These are phyloP conservation scores for Lagria hirta DNA, from an alignment of 2,888 invertebrate genomes.

Conservation along the genomic window DNA sequence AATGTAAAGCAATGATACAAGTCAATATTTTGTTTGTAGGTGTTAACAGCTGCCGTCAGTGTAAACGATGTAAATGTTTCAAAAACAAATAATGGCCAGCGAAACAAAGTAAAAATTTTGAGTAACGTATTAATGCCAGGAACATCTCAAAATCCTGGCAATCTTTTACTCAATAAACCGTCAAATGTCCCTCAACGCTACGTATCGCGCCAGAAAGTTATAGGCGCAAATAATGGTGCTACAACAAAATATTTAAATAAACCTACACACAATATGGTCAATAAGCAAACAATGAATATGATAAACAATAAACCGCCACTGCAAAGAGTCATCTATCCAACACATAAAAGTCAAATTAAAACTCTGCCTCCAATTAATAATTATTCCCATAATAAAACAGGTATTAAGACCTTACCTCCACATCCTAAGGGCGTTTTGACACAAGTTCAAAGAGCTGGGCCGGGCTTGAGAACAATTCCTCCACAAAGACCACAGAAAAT, in stretches of 20 bases:
- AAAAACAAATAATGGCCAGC: slow-evolving; percentile 49
- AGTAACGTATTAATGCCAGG: slow-evolving; percentile 49
- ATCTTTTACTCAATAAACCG: slow-evolving; percentile 46
- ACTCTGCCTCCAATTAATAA: slow-evolving; percentile 45
- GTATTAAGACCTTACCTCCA: slow-evolving; percentile 49
- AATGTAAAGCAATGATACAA: no score
- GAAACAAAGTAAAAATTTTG: slow-evolving; percentile 52
- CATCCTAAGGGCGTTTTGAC: slow-evolving; percentile 42
- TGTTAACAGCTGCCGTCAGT: slow-evolving; percentile 29
- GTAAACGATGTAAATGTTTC: slow-evolving; percentile 31
- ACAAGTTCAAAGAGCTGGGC: slow-evolving; percentile 47
- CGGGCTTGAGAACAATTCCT: slow-evolving; percentile 51
- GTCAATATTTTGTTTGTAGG: slow-evolving; percentile 32
- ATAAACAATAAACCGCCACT: slow-evolving; percentile 30
- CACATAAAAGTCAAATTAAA: slow-evolving; percentile 50
- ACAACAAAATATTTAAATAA: slow-evolving; percentile 48
- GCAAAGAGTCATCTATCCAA: slow-evolving; percentile 42
- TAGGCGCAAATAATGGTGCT: slow-evolving; percentile 44
- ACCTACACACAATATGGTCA: slow-evolving; percentile 31
- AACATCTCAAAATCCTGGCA: slow-evolving; percentile 40
- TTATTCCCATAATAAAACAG: slow-evolving; percentile 39
- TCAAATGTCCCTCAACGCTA: slow-evolving; percentile 40
- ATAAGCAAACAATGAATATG: slow-evolving; percentile 31
- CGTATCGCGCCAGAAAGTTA: slow-evolving; percentile 45
- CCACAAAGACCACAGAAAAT: slow-evolving; percentile 48